Conservation (phyloP, 2,113 vertebrate species). For the Phainopepla nitens region DNA sequence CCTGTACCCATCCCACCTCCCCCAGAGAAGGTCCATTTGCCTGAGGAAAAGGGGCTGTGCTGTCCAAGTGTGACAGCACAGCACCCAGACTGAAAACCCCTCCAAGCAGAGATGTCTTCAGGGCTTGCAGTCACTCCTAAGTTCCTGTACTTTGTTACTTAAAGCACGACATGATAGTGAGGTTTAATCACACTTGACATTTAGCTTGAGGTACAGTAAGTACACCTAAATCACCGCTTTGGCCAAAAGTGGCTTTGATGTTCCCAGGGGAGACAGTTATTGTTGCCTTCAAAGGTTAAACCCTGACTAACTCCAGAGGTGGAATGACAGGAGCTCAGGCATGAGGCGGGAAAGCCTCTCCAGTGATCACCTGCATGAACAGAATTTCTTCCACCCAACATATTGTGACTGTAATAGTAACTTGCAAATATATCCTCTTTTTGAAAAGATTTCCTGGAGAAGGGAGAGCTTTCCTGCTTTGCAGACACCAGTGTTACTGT, state of each 20-base stretch:
- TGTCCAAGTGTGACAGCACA: neutral
- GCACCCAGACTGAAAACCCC: neutral
- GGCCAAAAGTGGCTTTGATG: conserved; percentile 53
- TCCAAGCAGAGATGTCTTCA: neutral
- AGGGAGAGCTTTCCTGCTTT: neutral
- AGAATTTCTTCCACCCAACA: neutral
- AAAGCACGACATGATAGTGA: neutral
- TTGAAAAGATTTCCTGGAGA: neutral
- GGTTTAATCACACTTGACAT: conserved; percentile 62
- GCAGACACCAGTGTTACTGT: neutral
- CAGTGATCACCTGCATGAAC: neutral
- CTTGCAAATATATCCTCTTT: neutral
- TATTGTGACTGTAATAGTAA: neutral
- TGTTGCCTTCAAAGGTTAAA: conserved; percentile 58
- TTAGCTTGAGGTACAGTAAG: conserved; percentile 51
- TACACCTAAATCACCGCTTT: conserved; percentile 53
- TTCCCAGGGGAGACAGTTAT: conserved; percentile 20
- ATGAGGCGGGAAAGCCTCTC: neutral
- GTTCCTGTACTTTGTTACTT: neutral
- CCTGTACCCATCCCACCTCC: neutral
- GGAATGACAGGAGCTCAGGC: conserved; percentile 24
- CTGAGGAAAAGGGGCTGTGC: neutral
- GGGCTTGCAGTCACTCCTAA: neutral
- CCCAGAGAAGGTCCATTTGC: neutral
- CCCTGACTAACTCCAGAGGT: neutral